Percentiles rank a stretch among this genome's conserved stretches.
phyloP scores from a whole-genome alignment of 2,113 vertebrate genomes.

The Cephalopterus ornatus region DNA sequence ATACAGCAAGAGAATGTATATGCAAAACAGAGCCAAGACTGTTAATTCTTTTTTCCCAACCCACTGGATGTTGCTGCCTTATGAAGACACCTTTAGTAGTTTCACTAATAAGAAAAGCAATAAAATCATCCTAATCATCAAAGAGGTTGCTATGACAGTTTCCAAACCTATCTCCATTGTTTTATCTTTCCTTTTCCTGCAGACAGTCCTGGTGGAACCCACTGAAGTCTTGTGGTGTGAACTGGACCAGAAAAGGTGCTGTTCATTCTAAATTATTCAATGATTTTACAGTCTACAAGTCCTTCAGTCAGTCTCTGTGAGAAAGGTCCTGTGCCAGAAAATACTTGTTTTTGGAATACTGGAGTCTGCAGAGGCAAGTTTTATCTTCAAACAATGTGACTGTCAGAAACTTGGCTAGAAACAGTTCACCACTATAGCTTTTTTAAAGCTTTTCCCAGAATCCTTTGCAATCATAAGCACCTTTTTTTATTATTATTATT shows the following conservation, averaged over 20 bases:
- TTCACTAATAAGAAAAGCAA: background rate
- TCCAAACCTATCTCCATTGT: background rate
- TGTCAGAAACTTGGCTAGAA: conserved; percentile 1
- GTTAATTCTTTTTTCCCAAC: background rate
- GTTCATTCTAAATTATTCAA: background rate
- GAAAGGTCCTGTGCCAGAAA: background rate
- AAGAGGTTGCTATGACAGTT: background rate
- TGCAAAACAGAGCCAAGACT: background rate
- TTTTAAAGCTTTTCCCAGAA: background rate
- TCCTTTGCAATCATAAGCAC: background rate
- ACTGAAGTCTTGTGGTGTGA: background rate
- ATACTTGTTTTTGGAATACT: background rate
- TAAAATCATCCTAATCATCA: background rate
- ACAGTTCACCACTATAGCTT: background rate
- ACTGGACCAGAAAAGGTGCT: background rate
- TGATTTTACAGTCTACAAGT: background rate
- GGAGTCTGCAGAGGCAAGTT: background rate
- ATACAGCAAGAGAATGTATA: background rate
- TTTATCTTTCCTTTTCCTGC: background rate
- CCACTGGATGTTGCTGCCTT: background rate
- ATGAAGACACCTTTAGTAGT: background rate
- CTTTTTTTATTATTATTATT: background rate
- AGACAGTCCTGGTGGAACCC: background rate
- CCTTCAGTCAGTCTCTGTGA: background rate
- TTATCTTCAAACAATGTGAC: background rate